phyloP scores from a whole-genome alignment of 2,888 invertebrate species.

The Apodemia mormo region DNA sequence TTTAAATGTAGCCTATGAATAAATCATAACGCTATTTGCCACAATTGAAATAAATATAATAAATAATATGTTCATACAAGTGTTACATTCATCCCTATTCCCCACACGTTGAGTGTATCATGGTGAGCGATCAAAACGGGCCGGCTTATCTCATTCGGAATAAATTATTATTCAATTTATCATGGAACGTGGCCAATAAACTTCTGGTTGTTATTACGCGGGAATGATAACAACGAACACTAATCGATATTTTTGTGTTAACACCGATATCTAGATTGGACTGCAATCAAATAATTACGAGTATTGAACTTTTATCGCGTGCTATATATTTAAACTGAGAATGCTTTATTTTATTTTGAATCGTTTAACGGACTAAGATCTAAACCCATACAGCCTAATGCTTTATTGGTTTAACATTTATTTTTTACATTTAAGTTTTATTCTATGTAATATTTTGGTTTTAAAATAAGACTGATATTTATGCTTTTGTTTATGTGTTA shows the following conservation, averaged over 20 bases:
- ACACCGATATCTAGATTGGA: slow-evolving; percentile 36
- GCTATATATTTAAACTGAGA: slow-evolving; percentile 11
- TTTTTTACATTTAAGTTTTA: not conserved
- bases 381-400: not conserved
- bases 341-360: not conserved
- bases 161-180: slow-evolving; percentile 81
- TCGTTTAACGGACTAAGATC: not conserved
- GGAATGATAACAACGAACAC: slow-evolving; percentile 53
- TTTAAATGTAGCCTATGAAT: not conserved
- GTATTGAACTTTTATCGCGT: slow-evolving; percentile 17
- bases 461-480: not conserved
- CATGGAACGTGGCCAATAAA: slow-evolving; percentile 68
- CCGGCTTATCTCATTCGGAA: slow-evolving; percentile 62
- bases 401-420: too few species aligned
- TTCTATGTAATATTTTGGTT: not conserved
- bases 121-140: slow-evolving; percentile 52
- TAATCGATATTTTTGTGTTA: slow-evolving; percentile 53
- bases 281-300: slow-evolving; percentile 31
- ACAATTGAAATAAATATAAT: slow-evolving; percentile 18
- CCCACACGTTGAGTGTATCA: slow-evolving; percentile 63
- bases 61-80: slow-evolving; percentile 34
- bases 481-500: not conserved
- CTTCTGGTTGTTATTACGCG: slow-evolving; percentile 74
- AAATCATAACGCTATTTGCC: slow-evolving; percentile 20
- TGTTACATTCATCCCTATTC: slow-evolving; percentile 41